Evolutionary conservation across 2,113 vertebrate genomes (phyloP).

Genomic region (Alethe diademata): DNA sequence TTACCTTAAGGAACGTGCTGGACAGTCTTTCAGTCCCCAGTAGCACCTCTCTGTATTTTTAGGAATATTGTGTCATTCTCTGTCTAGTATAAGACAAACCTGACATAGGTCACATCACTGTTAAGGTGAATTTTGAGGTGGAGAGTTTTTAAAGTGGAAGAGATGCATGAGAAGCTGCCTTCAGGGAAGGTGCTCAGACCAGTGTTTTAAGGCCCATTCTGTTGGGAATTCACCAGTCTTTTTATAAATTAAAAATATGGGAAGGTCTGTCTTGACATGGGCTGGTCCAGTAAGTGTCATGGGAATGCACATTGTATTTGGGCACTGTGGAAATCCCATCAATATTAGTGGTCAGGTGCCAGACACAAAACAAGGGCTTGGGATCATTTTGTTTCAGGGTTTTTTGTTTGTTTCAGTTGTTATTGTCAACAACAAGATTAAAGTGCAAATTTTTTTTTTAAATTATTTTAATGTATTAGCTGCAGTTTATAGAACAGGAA

Average conservation of each 20-base stretch:
- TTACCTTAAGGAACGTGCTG: background rate
- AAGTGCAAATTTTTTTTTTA: background rate
- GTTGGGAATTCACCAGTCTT: background rate
- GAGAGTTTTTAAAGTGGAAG: background rate
- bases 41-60: background rate
- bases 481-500: background rate
- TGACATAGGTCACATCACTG: background rate
- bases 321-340: background rate
- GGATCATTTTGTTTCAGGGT: background rate
- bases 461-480: background rate
- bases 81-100: background rate
- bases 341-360: background rate
- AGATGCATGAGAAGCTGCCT: background rate
- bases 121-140: background rate
- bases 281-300: background rate
- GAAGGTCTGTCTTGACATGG: background rate
- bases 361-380: background rate
- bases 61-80: background rate
- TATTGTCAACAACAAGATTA: background rate
- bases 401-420: background rate
- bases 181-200: background rate
- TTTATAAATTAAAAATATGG: background rate
- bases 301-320: accelerated
- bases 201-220: background rate
- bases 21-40: background rate